Base-by-base conservation (phyloP, 2,113 vertebrate species). In the Pituophis catenifer region DNA sequence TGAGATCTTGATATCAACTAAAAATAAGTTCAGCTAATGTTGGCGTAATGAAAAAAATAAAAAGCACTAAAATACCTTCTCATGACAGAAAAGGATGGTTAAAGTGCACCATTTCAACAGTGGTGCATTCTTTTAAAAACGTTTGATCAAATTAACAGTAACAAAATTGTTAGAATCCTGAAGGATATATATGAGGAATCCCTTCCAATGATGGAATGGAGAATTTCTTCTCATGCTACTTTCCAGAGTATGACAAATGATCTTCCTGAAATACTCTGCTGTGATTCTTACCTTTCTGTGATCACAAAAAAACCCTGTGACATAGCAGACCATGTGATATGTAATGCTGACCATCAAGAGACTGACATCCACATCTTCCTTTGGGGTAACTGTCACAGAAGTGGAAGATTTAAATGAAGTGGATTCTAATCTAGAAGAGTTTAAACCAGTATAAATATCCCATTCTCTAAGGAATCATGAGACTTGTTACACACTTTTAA, bases 11-110 rank as follows among this genome's bases (percentile, higher is more conserved):
- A 70, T 92, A 38, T 54, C 48, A 62, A 23, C 58, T 92, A 70
- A 62, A 88, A 88, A 65, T 88, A 44, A 54, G 58, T 92, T 62
- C n/a, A 53, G 19, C 53, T 92, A 92, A 65, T 58, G 86, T 88
- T 92, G 86, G 8, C 23, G 21, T 23, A 38, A 53, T 55, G 53
- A 13, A 57, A 3, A 12, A 91, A 11, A 2, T 55, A 54, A 65
- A 48, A 62, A 57, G 38, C 24, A 86, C 9, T n/a, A 48, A 33
- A 90, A 86, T 57, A 86, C 2, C 8, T 91, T 59, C 26, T 50
- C n/a, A 23, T 86, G 29, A 85, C 33, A 57, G 58, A n/a, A 90
- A 75, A 53, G 53, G 10, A 44, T 6, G 33, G n/a, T 57, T 57
- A 86, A 50, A 62, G 17, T 23, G 24, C 24, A 58, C n/a, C 21